phyloP scores from a whole-genome alignment of 2,797 vertebrate species.

The Eleutherodactylus coqui region DNA sequence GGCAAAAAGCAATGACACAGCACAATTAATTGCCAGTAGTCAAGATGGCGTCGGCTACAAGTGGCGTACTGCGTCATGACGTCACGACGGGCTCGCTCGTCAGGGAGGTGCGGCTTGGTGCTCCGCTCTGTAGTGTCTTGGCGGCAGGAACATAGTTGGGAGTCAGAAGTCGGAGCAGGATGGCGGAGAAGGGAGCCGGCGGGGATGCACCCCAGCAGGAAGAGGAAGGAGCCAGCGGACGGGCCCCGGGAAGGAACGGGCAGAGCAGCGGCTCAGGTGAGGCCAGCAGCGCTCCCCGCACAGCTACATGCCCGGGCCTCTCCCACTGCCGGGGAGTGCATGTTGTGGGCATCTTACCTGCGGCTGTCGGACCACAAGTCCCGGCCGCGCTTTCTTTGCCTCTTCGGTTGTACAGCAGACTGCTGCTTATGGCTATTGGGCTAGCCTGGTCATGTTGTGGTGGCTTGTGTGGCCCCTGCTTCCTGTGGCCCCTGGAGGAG shows the following conservation, averaged over 20 bases:
- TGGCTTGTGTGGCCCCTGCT: neutral
- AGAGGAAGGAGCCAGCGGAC: neutral
- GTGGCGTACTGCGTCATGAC: neutral
- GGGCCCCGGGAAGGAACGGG: neutral
- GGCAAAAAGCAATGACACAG: conserved; percentile 26
- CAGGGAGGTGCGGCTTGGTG: neutral
- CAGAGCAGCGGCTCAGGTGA: neutral
- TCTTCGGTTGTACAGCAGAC: neutral
- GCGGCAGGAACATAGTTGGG: neutral
- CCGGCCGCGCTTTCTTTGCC: neutral
- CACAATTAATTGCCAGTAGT: conserved; percentile 13
- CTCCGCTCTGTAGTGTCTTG: neutral
- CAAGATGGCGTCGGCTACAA: conserved; percentile 21
- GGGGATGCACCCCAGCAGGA: conserved; percentile 19
- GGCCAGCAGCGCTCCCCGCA: neutral
- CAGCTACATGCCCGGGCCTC: neutral
- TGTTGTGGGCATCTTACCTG: neutral
- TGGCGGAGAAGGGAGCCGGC: conserved; percentile 51
- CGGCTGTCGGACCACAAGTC: neutral
- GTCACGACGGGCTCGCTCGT: neutral
- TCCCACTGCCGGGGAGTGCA: no score
- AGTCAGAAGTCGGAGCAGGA: neutral
- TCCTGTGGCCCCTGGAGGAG: no score
- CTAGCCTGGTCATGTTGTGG: neutral
- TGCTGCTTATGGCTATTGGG: no score